These are phyloP conservation scores for Theristus sp. DNA, from an alignment of 2,888 invertebrate species.

Conservation along the genomic window DNA sequence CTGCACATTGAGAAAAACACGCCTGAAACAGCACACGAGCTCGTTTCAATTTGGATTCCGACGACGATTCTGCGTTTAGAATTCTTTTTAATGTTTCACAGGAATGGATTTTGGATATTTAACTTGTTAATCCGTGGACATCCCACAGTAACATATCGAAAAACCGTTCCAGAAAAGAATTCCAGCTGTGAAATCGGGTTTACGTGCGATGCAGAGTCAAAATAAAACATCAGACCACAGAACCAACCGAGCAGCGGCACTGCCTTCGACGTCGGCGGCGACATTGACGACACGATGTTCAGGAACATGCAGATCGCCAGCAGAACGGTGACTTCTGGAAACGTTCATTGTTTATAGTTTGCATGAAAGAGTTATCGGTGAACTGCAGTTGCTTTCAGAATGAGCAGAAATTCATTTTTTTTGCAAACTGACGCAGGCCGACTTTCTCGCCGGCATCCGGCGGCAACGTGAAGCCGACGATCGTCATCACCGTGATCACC, in stretches of 20 bases:
- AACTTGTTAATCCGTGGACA: no score
- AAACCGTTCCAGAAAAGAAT: no score
- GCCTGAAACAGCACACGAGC: no score
- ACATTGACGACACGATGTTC: slow-evolving; percentile 89
- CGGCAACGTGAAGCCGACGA: slow-evolving; percentile 90
- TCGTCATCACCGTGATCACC: slow-evolving; percentile 94
- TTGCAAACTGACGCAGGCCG: slow-evolving; percentile 64
- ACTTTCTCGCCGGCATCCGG: slow-evolving; percentile 98
- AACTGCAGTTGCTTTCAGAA: no score
- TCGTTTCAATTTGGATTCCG: no score
- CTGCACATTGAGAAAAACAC: slow-evolving; percentile 16
- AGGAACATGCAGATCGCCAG: slow-evolving; percentile 94
- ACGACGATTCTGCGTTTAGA: no score
- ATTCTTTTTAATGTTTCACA: no score
- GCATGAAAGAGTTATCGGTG: background rate
- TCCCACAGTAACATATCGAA: no score
- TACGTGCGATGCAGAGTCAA: no score
- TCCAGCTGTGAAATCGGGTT: no score
- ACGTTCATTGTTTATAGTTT: no score
- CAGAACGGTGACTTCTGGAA: slow-evolving; percentile 28
- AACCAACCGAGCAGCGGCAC: slow-evolving; percentile 81
- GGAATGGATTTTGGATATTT: no score
- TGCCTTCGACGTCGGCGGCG: slow-evolving; percentile 95
- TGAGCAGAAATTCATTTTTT: background rate
- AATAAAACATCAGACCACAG: background rate